These are phyloP conservation scores for Nyctalus aviator DNA, from an alignment of 2,797 vertebrate species.

Conservation along the genomic window DNA sequence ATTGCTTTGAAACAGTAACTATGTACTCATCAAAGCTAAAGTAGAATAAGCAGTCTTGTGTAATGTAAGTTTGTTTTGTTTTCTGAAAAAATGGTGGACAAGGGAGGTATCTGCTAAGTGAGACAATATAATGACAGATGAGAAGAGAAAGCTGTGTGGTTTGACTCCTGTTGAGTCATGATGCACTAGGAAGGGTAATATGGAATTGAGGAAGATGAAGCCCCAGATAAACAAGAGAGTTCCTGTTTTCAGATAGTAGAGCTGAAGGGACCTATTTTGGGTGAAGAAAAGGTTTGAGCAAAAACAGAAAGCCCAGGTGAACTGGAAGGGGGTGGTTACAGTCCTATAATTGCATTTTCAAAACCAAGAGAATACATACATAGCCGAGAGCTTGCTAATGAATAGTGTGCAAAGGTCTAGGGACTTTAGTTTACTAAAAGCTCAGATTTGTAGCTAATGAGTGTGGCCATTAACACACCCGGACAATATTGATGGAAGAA, in stretches of 20 bases:
- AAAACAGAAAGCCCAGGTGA: not conserved
- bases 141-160: not conserved
- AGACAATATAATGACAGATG: not conserved
- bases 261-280: not conserved
- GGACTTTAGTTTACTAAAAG: conserved; percentile 3
- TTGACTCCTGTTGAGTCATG: not conserved
- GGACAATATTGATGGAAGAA: not conserved
- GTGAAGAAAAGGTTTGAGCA: not conserved
- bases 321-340: not conserved
- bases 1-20: not conserved
- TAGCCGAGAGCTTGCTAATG: not conserved
- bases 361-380: not conserved
- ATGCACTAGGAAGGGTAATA: not conserved
- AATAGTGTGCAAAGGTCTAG: not conserved
- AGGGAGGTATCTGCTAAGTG: not conserved
- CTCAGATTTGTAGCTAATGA: not conserved
- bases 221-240: conserved; percentile 3
- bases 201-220: not conserved
- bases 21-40: not conserved
- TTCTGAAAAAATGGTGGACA: not conserved
- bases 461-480: not conserved
- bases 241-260: not conserved
- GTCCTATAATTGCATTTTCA: not conserved
- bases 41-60: not conserved
- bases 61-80: not conserved